Conservation (phyloP, 2,113 vertebrate genomes). For the Elephas maximus region DNA sequence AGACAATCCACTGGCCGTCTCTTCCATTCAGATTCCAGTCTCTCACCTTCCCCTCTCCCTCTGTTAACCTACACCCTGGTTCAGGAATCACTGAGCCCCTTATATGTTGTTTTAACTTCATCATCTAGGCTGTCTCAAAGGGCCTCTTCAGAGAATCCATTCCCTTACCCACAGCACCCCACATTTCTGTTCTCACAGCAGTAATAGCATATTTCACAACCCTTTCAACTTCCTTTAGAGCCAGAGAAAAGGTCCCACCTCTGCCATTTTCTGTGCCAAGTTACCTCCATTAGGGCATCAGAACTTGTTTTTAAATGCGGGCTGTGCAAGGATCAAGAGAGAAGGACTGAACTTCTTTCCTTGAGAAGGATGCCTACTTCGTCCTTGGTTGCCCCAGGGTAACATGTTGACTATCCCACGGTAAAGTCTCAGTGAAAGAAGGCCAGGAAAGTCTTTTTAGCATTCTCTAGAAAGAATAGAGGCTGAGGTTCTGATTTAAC, state of each 20-base stretch:
- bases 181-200: background rate
- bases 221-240: background rate
- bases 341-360: background rate
- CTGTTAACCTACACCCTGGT: background rate
- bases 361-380: background rate
- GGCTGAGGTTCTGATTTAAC: background rate
- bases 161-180: background rate
- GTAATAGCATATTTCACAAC: background rate
- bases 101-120: background rate
- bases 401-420: background rate
- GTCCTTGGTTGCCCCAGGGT: too few species aligned
- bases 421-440: background rate
- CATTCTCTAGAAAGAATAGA: background rate
- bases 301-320: background rate
- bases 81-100: background rate
- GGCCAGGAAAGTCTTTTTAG: background rate
- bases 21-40: background rate
- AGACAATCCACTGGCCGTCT: background rate
- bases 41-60: background rate
- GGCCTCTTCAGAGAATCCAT: background rate
- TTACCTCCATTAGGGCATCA: background rate
- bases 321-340: background rate
- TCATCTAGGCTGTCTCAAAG: background rate
- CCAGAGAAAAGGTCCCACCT: background rate
- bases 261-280: background rate